A percentile compares a stretch with the other conserved stretches of the same genome.
phyloP scores from a whole-genome alignment of 2,113 vertebrate species.

The Scalopus aquaticus region DNA sequence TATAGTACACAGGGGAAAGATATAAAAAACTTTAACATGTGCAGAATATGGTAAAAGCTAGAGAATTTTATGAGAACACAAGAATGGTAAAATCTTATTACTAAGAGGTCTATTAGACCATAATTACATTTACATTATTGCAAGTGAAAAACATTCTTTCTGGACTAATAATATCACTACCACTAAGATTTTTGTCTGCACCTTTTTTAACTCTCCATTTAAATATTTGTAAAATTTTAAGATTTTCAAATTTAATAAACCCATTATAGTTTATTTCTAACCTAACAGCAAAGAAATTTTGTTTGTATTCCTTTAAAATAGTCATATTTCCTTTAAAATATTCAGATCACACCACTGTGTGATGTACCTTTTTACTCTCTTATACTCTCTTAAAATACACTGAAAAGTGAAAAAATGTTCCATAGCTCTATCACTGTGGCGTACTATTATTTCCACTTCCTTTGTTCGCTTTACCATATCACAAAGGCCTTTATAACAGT shows the following conservation, averaged over 20 bases:
- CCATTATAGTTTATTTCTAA: not conserved
- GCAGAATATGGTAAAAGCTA: not conserved
- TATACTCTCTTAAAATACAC: constrained; percentile 33
- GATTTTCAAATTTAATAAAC: constrained; percentile 26
- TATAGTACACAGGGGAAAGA: not conserved
- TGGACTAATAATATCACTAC: not conserved
- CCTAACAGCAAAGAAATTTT: not conserved
- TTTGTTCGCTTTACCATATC: not conserved
- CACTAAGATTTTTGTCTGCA: not conserved
- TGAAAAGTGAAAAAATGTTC: not conserved
- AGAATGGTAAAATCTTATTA: constrained; percentile 12
- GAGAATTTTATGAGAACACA: not conserved
- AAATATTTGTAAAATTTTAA: not conserved
- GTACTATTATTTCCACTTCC: not conserved
- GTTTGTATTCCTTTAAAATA: not conserved
- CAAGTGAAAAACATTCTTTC: constrained; percentile 15
- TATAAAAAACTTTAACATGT: not conserved
- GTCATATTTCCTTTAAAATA: not conserved
- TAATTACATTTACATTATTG: not conserved
- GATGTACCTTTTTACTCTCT: too few species aligned
- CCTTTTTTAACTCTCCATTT: not conserved
- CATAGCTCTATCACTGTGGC: not conserved
- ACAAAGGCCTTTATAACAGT: not conserved
- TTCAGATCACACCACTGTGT: too few species aligned
- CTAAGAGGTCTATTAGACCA: not conserved